Conservation (phyloP, 2,888 invertebrate species). For the Erpobdella octoculata region DNA sequence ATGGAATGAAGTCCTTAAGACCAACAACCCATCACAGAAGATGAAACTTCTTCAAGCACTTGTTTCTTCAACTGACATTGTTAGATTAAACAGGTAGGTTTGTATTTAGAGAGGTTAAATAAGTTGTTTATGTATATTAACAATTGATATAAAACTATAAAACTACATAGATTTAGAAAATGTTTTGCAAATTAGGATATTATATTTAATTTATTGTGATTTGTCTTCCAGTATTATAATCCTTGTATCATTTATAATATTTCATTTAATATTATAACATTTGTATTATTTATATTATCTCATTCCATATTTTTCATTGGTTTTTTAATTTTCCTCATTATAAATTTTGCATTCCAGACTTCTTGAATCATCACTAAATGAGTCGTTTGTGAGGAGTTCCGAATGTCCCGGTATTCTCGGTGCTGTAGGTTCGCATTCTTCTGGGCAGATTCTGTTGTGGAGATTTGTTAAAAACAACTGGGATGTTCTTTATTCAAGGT, state of each 20-base stretch:
- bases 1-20: constrained; percentile 44
- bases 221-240: too few relatives aligned
- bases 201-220: too few relatives aligned
- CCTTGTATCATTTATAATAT: too few relatives aligned
- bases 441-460: constrained; percentile 67
- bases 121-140: too few relatives aligned
- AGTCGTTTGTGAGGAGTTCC: constrained; percentile 62
- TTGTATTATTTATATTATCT: too few relatives aligned
- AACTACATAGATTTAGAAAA: too few relatives aligned
- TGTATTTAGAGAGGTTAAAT: constrained; percentile 30
- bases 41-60: constrained; percentile 44
- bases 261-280: too few relatives aligned
- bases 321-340: not conserved
- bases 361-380: constrained; percentile 57
- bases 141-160: too few relatives aligned
- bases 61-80: constrained; percentile 43
- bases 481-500: constrained; percentile 60
- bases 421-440: constrained; percentile 62
- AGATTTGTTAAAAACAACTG: constrained; percentile 66
- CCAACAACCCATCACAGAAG: constrained; percentile 47
- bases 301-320: not conserved
- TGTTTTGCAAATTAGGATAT: too few relatives aligned
- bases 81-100: constrained; percentile 44
- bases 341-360: not conserved
- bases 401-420: constrained; percentile 66